Conservation (phyloP, 2,888 invertebrate species). For the Chrysopilus asiliformis region DNA sequence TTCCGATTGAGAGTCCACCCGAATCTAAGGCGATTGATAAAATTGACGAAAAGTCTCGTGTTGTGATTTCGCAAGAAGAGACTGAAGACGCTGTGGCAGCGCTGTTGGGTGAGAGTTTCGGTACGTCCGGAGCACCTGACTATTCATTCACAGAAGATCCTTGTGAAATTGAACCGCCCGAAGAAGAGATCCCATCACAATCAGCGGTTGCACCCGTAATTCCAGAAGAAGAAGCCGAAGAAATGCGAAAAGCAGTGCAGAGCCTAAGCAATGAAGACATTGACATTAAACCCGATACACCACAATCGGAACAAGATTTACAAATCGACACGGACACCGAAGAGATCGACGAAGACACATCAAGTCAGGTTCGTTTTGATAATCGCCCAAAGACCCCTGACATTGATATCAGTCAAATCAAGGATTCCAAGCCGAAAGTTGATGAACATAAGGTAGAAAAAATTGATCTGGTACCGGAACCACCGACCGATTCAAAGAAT, state of each 20-base stretch:
- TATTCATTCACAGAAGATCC: conserved; percentile 38
- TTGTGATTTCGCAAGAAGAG: conserved; percentile 80
- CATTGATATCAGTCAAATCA: conserved; percentile 36
- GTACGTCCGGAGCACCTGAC: conserved; percentile 44
- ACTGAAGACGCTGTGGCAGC: conserved; percentile 87
- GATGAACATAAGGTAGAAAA: too few relatives aligned
- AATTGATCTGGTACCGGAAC: background rate
- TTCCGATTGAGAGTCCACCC: conserved; percentile 31
- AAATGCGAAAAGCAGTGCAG: conserved; percentile 72
- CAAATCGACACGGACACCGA: conserved; percentile 80
- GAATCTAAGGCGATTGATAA: conserved; percentile 42
- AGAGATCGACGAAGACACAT: conserved; percentile 48
- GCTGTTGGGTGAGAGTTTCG: conserved; percentile 72
- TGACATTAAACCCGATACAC: conserved; percentile 70
- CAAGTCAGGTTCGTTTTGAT: conserved; percentile 33
- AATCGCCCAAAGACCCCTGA: conserved; percentile 38
- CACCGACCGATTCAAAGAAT: background rate
- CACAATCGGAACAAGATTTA: conserved; percentile 68
- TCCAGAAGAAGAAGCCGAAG: conserved; percentile 63
- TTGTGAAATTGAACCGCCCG: conserved; percentile 22
- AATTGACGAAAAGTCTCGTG: conserved; percentile 62
- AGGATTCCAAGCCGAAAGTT: too few relatives aligned
- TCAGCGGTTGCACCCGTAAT: conserved; percentile 33
- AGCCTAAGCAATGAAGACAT: conserved; percentile 58
- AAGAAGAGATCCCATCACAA: conserved; percentile 40